Percentiles rank a stretch among this genome's conserved stretches.
Conservation (phyloP, 2,797 vertebrate species). For the Anniella stebbinsi region DNA sequence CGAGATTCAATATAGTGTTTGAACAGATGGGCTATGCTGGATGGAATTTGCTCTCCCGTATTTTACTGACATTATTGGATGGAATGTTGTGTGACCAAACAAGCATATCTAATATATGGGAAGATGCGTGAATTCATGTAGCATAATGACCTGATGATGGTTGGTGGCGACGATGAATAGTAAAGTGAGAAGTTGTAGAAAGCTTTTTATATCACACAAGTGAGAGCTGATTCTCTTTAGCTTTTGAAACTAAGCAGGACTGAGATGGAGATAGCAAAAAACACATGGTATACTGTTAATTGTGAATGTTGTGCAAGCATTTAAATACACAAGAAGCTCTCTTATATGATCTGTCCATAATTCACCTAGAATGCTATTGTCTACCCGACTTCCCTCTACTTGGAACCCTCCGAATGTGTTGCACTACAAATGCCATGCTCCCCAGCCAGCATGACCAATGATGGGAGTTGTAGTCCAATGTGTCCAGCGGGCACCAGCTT, state of each 20-base stretch:
- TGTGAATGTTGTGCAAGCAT: background rate
- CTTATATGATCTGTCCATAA: background rate
- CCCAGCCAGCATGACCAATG: background rate
- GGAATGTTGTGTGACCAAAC: background rate
- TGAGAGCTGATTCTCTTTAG: background rate
- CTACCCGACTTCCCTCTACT: too few relatives aligned
- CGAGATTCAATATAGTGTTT: background rate
- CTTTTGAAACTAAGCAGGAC: background rate
- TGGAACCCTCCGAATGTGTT: too few relatives aligned
- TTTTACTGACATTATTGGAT: background rate
- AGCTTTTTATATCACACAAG: background rate
- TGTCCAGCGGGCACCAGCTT: too few relatives aligned
- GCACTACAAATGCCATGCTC: background rate
- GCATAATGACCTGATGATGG: background rate
- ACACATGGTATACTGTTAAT: background rate
- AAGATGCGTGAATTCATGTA: constrained; percentile 8
- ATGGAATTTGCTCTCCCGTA: background rate
- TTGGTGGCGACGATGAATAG: background rate
- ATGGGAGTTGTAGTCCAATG: too few relatives aligned
- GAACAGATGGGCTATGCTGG: background rate
- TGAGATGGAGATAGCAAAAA: background rate
- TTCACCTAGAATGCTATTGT: too few relatives aligned
- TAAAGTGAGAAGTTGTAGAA: background rate
- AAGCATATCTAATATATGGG: background rate
- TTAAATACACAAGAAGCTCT: background rate